These are phyloP conservation scores for Tapirus indicus DNA, from an alignment of 2,797 vertebrate genomes.

Conservation along the genomic window DNA sequence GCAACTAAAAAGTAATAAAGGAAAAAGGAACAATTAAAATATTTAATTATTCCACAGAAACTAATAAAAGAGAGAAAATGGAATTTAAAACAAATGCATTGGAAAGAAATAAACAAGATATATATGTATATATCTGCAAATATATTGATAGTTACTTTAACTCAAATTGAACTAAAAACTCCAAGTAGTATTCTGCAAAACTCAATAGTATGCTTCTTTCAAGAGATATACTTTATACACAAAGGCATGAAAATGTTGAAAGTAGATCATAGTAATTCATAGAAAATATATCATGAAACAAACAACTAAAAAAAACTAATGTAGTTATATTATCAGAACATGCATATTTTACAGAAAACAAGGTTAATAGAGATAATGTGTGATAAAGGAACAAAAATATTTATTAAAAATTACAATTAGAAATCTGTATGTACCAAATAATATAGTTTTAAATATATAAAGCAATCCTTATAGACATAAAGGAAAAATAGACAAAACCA, in stretches of 20 bases:
- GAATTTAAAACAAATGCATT: background rate
- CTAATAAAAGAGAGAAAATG: background rate
- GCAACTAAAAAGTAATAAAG: background rate
- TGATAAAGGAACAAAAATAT: background rate
- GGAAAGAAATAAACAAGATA: background rate
- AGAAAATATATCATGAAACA: background rate
- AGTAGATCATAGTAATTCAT: background rate
- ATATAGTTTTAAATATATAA: background rate
- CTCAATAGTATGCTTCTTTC: background rate
- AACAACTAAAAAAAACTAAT: background rate
- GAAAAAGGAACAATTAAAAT: background rate
- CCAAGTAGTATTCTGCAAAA: background rate
- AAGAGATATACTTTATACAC: background rate
- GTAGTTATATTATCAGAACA: background rate
- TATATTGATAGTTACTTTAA: background rate
- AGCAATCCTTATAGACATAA: background rate
- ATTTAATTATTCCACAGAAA: background rate
- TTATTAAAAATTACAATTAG: background rate
- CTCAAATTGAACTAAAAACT: background rate
- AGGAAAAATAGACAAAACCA: background rate
- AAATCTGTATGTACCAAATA: background rate
- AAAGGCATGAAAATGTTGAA: background rate
- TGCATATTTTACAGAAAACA: background rate
- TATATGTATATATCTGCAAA: background rate
- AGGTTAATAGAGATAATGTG: background rate